Evolutionary conservation across 2,113 vertebrate species (phyloP).

Genomic region (Otocyon megalotis): DNA sequence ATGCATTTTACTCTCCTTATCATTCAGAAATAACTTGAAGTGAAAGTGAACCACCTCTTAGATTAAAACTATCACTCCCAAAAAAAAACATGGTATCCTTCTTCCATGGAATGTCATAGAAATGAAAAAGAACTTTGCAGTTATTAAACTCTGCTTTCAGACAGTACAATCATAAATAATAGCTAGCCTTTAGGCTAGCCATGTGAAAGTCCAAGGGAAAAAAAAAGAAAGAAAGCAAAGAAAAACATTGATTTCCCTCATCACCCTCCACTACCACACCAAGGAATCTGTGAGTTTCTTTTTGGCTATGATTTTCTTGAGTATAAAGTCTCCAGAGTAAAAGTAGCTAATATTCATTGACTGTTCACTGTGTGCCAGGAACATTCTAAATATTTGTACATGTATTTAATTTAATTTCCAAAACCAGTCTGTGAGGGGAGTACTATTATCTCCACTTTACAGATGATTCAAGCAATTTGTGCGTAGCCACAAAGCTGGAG

Average conservation of each 20-base stretch:
- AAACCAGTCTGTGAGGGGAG: neutral
- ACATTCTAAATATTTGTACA: neutral
- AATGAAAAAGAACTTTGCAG: neutral
- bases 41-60: neutral
- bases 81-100: neutral
- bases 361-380: neutral
- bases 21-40: neutral
- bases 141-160: neutral
- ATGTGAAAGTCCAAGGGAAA: neutral
- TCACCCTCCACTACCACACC: neutral
- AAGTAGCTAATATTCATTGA: neutral
- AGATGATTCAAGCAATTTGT: neutral
- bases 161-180: neutral
- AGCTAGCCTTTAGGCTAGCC: neutral
- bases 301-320: neutral
- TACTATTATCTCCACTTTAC: neutral
- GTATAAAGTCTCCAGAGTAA: neutral
- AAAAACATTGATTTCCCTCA: neutral
- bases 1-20: neutral
- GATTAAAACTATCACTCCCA: neutral
- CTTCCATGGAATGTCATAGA: neutral
- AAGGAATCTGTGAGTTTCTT: neutral
- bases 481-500: neutral
- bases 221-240: neutral
- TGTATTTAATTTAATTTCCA: neutral